Evolutionary conservation across 2,797 vertebrate genomes (phyloP).

Genomic region (Melanotaenia parkinsoni): DNA sequence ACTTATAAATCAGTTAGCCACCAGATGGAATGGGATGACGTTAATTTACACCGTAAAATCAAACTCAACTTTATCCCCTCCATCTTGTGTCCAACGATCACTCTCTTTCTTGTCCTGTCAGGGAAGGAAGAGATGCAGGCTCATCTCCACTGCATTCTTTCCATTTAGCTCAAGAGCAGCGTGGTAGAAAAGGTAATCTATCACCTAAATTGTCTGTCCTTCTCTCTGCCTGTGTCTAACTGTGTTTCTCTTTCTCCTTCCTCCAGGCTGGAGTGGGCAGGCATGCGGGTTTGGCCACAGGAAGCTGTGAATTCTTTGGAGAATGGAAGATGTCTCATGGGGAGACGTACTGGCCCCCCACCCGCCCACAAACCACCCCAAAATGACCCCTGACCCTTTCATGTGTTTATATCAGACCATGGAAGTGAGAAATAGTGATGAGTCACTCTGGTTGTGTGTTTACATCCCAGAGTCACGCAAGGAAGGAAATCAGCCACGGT

Average conservation of each 20-base stretch:
- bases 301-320: slow-evolving; percentile 77
- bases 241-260: slow-evolving; percentile 76
- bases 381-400: slow-evolving; percentile 80
- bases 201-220: slow-evolving; percentile 62
- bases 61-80: slow-evolving; percentile 39
- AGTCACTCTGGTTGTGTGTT: slow-evolving; percentile 82
- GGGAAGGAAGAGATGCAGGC: slow-evolving; percentile 56
- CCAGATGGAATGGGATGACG: slow-evolving; percentile 54
- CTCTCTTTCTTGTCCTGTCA: slow-evolving; percentile 45
- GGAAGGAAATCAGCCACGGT: slow-evolving; percentile 85
- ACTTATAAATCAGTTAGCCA: slow-evolving; percentile 69
- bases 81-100: slow-evolving; percentile 36
- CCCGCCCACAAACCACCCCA: slow-evolving; percentile 68
- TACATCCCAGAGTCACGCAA: slow-evolving; percentile 84
- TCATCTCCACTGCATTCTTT: slow-evolving; percentile 75
- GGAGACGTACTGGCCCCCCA: slow-evolving; percentile 58
- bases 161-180: slow-evolving; percentile 65
- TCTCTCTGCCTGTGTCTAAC: slow-evolving; percentile 65
- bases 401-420: slow-evolving; percentile 82
- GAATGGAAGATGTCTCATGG: slow-evolving; percentile 76
- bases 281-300: slow-evolving; percentile 73
- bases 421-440: slow-evolving; percentile 85
- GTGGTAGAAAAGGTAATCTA: slow-evolving; percentile 65
- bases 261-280: slow-evolving; percentile 75
- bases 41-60: slow-evolving; percentile 47